Base-by-base conservation (phyloP, 2,888 invertebrate genomes). In the Hesperia comma region DNA sequence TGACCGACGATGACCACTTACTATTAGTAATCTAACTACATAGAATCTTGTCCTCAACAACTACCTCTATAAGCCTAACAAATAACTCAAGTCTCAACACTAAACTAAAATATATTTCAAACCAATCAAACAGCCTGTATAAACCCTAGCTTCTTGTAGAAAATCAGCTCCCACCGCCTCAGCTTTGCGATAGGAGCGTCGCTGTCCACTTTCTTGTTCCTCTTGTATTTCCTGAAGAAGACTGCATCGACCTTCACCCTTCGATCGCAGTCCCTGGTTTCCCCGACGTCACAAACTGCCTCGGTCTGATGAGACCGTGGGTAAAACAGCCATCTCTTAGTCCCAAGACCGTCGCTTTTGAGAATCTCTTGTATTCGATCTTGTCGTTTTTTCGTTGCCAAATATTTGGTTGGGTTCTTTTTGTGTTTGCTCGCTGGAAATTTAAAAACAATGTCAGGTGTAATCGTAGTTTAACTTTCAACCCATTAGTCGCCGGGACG, bases 141-240 rank as follows among this genome's bases (percentile, higher is more conserved):
- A 77, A 92, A 92, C 12, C 92, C 92, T 75, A 92, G 72, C 72
- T 88, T 92, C 79, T 92, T 88, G 81, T 92, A 92, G 61, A 92
- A 80, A 68, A 88, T 75, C 61, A 92, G 75, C 71, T 92, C 92
- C 92, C 92, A 92, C n/a, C 87, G 79, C 75, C 87, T 89, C 53
- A 92, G 77, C 67, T 92, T 91, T 0, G 84, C 84, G 10, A 89
- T 88, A 0, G 92, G 92, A 0, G 90, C 86, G 33, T 90, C 87
- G 0, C 63, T 76, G 64, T 85, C 88, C 5, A 91, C 79, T 61
- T 83, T 86, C 79, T 79, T 87, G 70, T 85, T 84, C 33, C 75
- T 79, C 68, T 87, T 91, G 76, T 87, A 90, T 67, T 88, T 89
- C 69, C 86, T 87, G 68, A 92, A 86, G 81, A 90, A 90, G 32